phyloP scores from a whole-genome alignment of 2,888 invertebrate genomes.

The Synergus umbraculus region DNA sequence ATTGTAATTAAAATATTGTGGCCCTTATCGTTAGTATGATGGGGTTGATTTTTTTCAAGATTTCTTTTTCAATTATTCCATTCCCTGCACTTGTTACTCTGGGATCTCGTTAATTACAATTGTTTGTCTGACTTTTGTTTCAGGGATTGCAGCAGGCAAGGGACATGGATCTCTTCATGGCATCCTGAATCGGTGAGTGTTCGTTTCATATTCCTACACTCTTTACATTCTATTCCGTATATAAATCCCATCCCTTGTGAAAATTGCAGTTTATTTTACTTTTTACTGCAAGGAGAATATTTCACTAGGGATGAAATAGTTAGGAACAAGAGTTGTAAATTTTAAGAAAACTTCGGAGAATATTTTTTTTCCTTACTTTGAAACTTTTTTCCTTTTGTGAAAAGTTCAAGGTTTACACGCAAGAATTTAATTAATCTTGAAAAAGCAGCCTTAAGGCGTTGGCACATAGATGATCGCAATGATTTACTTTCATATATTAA shows the following conservation, averaged over 20 bases:
- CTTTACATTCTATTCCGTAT: background rate
- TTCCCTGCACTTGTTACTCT: conserved; percentile 47
- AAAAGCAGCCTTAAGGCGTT: background rate
- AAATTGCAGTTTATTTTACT: conserved; percentile 20
- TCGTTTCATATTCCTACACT: conserved; percentile 37
- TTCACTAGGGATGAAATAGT: conserved; percentile 1
- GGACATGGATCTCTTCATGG: conserved; percentile 58
- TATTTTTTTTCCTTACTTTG: conserved; percentile 1
- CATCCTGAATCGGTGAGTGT: conserved; percentile 65
- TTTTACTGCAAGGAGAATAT: background rate
- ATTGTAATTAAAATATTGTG: background rate
- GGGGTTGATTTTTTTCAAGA: background rate
- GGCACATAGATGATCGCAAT: background rate
- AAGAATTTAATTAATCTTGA: conserved; percentile 21
- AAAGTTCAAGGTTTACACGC: conserved; percentile 20
- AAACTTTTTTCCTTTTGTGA: background rate
- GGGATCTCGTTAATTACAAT: conserved; percentile 65
- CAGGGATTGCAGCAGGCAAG: conserved; percentile 54
- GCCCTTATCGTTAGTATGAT: background rate
- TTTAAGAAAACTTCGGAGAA: background rate
- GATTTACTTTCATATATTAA: background rate
- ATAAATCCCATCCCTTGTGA: background rate
- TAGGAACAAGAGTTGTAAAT: conserved; percentile 2
- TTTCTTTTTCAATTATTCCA: conserved; percentile 56
- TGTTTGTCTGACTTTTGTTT: conserved; percentile 56